A percentile compares a stretch with the other conserved stretches of the same genome.
These are phyloP conservation scores for Patella pellucida DNA, from an alignment of 2,888 invertebrate genomes.

Conservation along the genomic window DNA sequence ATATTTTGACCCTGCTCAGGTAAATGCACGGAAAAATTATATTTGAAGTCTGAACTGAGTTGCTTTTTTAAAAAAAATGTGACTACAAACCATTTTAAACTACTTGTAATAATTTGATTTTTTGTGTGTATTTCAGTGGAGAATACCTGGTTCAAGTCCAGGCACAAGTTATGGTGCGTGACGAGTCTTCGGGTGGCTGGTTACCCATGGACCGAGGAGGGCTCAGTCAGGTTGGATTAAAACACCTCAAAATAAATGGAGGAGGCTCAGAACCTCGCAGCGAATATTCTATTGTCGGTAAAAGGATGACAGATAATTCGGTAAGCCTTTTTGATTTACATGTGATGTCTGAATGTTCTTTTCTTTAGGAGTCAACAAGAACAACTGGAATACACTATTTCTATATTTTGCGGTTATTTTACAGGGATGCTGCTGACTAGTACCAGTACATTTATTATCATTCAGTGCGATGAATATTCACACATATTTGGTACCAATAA, in stretches of 20 bases:
- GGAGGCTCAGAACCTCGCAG: slow-evolving; percentile 43
- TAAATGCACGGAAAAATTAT: no score
- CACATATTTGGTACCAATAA: no score
- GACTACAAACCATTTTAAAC: not conserved
- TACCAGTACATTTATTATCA: no score
- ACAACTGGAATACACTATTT: no score
- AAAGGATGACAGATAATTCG: slow-evolving; percentile 91
- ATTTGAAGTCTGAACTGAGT: not conserved
- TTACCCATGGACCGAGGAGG: slow-evolving; percentile 92
- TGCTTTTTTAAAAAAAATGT: no score
- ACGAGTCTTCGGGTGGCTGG: slow-evolving; percentile 97
- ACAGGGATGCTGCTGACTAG: no score
- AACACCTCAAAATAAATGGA: slow-evolving; percentile 39
- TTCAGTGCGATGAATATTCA: no score
- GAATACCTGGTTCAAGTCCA: slow-evolving; percentile 89
- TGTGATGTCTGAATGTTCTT: not conserved
- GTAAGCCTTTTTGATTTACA: slow-evolving; percentile 75
- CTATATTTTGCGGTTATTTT: no score
- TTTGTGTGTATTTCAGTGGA: slow-evolving; percentile 48
- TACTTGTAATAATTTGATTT: slow-evolving; percentile 51
- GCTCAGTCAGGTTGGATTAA: slow-evolving; percentile 83
- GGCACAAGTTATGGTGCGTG: slow-evolving; percentile 98
- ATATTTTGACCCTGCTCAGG: no score
- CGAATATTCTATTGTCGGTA: slow-evolving; percentile 92
- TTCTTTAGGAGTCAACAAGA: not conserved